Evolutionary conservation across 2,113 vertebrate species (phyloP).

Genomic region (Myotis yumanensis): DNA sequence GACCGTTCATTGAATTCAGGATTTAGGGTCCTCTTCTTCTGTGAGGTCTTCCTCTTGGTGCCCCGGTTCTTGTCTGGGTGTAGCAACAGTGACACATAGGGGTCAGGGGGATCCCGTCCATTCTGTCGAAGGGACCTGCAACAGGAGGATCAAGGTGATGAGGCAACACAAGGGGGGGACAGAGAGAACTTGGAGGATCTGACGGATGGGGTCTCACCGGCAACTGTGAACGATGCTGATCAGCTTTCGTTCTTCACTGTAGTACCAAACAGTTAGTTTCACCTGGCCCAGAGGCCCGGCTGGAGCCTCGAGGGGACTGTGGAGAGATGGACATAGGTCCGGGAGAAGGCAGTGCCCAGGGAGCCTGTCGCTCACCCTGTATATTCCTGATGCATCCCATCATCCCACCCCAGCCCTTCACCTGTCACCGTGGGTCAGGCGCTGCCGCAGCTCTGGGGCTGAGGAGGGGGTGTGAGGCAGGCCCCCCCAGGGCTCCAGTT

Average conservation of each 20-base stretch:
- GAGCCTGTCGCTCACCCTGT: too few relatives aligned
- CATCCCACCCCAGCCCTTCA: not conserved
- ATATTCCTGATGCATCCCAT: fast-evolving
- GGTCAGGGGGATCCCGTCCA: constrained; percentile 90
- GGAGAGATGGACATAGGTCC: not conserved
- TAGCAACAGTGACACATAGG: constrained; percentile 90
- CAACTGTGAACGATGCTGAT: constrained; percentile 88
- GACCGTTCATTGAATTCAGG: constrained; percentile 93
- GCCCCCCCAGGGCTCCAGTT: constrained; percentile 20
- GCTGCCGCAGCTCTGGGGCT: constrained; percentile 78
- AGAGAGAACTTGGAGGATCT: fast-evolving
- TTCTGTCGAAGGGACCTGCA: constrained; percentile 85
- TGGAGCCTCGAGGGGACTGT: constrained; percentile 38
- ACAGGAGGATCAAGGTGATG: not conserved
- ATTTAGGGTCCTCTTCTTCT: constrained; percentile 90
- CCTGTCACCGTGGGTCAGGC: constrained; percentile 75
- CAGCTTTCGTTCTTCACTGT: constrained; percentile 88
- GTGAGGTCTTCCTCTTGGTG: constrained; percentile 91
- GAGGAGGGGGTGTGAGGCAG: constrained; percentile 10
- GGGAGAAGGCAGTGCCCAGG: not conserved
- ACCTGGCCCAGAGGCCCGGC: constrained; percentile 85
- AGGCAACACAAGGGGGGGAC: fast-evolving
- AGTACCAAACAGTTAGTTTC: constrained; percentile 89
- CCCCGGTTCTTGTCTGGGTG: constrained; percentile 91
- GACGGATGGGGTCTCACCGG: constrained; percentile 83